These are phyloP conservation scores for Timema cristinae DNA, from an alignment of 2,888 invertebrate genomes.

Conservation along the genomic window DNA sequence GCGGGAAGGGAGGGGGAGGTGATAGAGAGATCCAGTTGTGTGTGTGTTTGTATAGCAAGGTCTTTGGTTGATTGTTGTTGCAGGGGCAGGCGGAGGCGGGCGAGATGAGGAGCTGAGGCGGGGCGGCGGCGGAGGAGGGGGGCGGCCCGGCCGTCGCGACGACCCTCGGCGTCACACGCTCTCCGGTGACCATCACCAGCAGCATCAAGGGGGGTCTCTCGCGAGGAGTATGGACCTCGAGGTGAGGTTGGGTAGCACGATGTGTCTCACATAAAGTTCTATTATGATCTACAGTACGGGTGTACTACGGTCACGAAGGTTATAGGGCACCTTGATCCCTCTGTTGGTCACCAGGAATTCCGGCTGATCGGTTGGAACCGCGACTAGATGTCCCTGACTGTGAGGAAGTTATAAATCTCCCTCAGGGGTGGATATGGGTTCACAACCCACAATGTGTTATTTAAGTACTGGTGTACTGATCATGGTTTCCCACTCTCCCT, in stretches of 20 bases:
- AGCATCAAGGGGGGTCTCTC: constrained; percentile 54
- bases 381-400: no score
- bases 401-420: no score
- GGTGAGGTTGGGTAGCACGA: constrained; percentile 50
- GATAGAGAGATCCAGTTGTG: not conserved
- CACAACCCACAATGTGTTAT: no score
- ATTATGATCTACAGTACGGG: no score
- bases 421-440: no score
- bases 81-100: constrained; percentile 42
- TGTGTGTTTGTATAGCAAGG: not conserved
- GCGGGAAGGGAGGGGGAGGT: not conserved
- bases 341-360: no score
- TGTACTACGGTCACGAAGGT: no score
- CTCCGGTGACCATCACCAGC: constrained; percentile 68
- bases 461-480: no score
- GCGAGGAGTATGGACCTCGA: constrained; percentile 70
- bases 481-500: no score
- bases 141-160: constrained; percentile 51
- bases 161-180: constrained; percentile 81
- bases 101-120: constrained; percentile 43
- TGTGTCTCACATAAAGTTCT: no score
- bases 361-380: no score
- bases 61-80: not conserved
- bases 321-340: no score
- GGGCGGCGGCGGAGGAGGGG: constrained; percentile 25